Conservation (phyloP, 1,140 invertebrate genomes). For the Zeugodacus cucurbitae region DNA sequence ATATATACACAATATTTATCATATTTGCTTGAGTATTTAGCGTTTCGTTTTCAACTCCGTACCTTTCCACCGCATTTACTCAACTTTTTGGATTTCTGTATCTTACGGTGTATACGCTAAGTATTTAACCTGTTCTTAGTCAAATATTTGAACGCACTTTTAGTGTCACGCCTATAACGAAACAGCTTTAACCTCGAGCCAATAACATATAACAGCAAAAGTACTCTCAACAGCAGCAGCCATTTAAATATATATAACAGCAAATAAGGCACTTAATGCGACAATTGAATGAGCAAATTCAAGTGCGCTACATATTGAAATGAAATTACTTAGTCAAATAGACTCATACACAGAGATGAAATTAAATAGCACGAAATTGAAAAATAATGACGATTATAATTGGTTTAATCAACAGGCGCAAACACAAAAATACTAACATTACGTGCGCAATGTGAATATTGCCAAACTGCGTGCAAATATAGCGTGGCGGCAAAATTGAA, state of each 20-base stretch:
- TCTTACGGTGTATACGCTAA: not conserved
- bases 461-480: not conserved
- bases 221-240: not conserved
- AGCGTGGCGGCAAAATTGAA: not conserved
- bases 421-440: not conserved
- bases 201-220: not conserved
- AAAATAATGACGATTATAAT: constrained; percentile 9
- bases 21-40: too few relatives aligned
- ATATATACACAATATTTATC: too few relatives aligned
- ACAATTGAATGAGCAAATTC: not conserved
- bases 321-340: constrained; percentile 16
- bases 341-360: too few relatives aligned
- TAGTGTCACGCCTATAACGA: not conserved
- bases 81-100: too few relatives aligned
- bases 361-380: constrained; percentile 18
- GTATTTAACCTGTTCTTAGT: not conserved
- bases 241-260: not conserved
- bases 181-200: not conserved
- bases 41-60: too few relatives aligned
- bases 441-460: not conserved
- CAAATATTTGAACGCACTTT: not conserved
- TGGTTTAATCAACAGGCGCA: not conserved
- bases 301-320: not conserved
- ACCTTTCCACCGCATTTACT: too few relatives aligned
- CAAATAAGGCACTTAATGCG: not conserved